Evolutionary conservation across 2,797 vertebrate genomes (phyloP).

Genomic region (Mormyrus hasselquistii): DNA sequence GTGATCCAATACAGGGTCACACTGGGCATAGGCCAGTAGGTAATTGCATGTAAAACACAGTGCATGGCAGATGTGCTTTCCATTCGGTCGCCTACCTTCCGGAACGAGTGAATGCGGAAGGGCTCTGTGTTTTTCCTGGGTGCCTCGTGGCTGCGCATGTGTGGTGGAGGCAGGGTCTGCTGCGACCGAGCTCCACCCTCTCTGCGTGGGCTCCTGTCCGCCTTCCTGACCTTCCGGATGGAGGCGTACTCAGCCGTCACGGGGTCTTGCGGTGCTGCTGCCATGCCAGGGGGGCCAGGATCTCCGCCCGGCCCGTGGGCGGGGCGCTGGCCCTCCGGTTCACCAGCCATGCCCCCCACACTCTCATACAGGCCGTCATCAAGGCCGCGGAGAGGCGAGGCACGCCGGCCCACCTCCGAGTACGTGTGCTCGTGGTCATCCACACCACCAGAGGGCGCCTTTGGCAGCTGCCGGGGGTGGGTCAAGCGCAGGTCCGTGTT

Average conservation of each 20-base stretch:
- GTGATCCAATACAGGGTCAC: not conserved
- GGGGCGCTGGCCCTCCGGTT: constrained; percentile 35
- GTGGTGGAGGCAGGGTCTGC: constrained; percentile 41
- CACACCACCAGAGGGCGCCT: constrained; percentile 51
- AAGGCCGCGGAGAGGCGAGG: constrained; percentile 47
- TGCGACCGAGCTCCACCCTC: constrained; percentile 57
- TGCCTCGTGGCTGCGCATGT: constrained; percentile 56
- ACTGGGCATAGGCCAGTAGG: not conserved
- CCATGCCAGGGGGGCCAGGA: constrained; percentile 26
- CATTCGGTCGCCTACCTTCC: constrained; percentile 53
- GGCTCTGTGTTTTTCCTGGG: constrained; percentile 57
- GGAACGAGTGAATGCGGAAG: constrained; percentile 64
- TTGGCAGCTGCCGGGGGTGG: constrained; percentile 56
- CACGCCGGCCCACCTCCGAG: constrained; percentile 59
- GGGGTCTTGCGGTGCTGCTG: constrained; percentile 49
- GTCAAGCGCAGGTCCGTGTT: constrained; percentile 58
- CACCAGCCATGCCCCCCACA: constrained; percentile 52
- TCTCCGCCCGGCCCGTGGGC: constrained; percentile 32
- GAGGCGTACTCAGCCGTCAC: constrained; percentile 60
- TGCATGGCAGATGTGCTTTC: not conserved
- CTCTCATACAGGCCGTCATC: constrained; percentile 68
- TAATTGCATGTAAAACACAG: not conserved
- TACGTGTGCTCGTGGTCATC: constrained; percentile 56
- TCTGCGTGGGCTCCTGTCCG: constrained; percentile 47
- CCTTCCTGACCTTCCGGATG: constrained; percentile 64